A percentile compares a stretch with the other conserved stretches of the same genome.
Conservation (phyloP, 2,113 vertebrate genomes). For the Crypturellus undulatus region DNA sequence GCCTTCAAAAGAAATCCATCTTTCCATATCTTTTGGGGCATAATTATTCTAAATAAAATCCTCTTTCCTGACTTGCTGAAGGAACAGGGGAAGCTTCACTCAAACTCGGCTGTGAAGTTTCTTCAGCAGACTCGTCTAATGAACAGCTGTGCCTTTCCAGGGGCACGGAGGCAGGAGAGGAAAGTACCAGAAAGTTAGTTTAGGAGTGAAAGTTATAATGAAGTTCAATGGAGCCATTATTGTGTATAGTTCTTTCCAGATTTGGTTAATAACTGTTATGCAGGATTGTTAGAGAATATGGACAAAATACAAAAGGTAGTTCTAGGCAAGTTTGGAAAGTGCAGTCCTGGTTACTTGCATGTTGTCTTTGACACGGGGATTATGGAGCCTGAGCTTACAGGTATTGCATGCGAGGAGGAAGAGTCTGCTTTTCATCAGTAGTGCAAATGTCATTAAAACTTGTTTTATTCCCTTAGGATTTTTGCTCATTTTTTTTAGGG, state of each 20-base stretch:
- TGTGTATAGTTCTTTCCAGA: rapidly evolving
- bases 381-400: not conserved
- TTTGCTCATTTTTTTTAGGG: not conserved
- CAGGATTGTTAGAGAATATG: not conserved
- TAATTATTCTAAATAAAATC: not conserved
- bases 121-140: not conserved
- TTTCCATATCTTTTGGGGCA: not conserved
- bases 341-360: not conserved
- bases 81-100: not conserved
- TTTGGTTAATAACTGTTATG: not conserved
- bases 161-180: not conserved
- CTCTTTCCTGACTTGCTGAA: not conserved
- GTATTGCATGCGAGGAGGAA: not conserved
- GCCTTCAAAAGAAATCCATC: slow-evolving; percentile 45
- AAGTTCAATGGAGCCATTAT: not conserved
- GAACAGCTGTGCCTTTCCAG: not conserved
- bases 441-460: not conserved
- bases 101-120: not conserved
- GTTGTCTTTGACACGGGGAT: not conserved
- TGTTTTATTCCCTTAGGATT: not conserved
- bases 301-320: not conserved
- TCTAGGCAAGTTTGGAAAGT: not conserved
- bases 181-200: slow-evolving; percentile 21
- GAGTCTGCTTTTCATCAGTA: not conserved
- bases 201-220: not conserved